Base-by-base conservation (phyloP, 1,140 invertebrate genomes). In the Drosophila nannoptera region DNA sequence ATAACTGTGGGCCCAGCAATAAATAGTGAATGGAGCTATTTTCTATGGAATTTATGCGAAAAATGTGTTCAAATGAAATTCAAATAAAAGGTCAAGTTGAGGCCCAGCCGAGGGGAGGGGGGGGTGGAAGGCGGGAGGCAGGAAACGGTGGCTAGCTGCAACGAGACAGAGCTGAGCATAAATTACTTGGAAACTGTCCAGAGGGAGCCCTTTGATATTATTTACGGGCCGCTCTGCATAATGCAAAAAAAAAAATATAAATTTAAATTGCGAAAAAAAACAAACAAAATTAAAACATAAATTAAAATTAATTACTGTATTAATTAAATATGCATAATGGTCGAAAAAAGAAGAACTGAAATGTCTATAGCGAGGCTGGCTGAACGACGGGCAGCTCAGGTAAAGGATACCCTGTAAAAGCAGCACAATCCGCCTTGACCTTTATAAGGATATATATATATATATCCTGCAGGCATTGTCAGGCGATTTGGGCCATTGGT, bases 11-110 rank as follows among this genome's bases (percentile, higher is more conserved):
- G 54, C 7, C 35, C 35, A 50, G 54, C 49, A 67, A 82, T 81
- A 81, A 83, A 81, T 82, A 82, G 78, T 78, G 77, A 83, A 78
- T 78, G 71, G 63, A 67, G 75, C 66, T 75, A 75, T 82, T 83
- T 83, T 71, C 77, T 71, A 71, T 67, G 70, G 56, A 81, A 77
- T 81, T 82, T 77, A 83, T 77, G 77, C 53, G 61, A 42, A 60
- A 52, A 59, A 77, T 66, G 56, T 53, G 42, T 64, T 63, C 62
- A 64, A 78, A 55, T 60, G 55, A 55, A 75, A 64, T 56, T 50
- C 53, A 75, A 71, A 61, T 65, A 56, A 65, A 63, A 59, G 60
- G 43, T 46, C 32, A 22, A 22, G 3, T 3, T 22, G 7, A 46
- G 29, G 11, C 38, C 8, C 12, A 16, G 22, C 22, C 22, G 32